Base-by-base conservation (phyloP, 2,113 vertebrate genomes). In the Bufo gargarizans region DNA sequence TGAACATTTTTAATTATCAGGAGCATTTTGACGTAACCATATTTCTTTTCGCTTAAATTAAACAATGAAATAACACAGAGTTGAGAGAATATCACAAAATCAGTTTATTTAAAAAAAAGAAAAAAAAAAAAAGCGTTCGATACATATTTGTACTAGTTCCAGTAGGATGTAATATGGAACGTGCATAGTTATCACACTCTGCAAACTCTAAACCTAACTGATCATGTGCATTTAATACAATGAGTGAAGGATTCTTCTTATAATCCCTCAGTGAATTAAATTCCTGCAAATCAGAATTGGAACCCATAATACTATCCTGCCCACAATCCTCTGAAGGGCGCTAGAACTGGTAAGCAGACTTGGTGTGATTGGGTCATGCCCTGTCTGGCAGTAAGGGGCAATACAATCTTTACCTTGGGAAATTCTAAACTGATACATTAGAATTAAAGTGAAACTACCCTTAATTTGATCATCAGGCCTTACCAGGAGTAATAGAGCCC, bases 21-120 rank as follows among this genome's bases (percentile, higher is more conserved):
- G 4, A 63, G 61, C 17, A 19, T 63, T 17, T 20, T 63, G 17
- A 4, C 9, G 61, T 17, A 17, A 76, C 14, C 13, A 53, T 53
- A 19, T 77, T 20, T n/a, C 53, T 72, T 8, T 7, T 14, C 56
- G 43, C 11, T 8, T 17, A 7, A 67, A 0, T 1, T 10, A 53
- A 1, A 65, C 69, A 4, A 22, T 5, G 47, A 55, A 33, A n/a
- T 13, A 9, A 61, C 71, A 47, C 4, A 14, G 16, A 56, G 20
- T 63, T 49, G 65, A 65, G 13, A 80, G 59, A 86, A 13, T 58
- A 72, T 81, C 47, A 69, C 45, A 87, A 87, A 82, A 61, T 81
- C 78, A 19, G 67, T 88, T 88, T 88, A 82, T 88, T 88, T 59
- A 76, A 59, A 16, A 77, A 86, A 86, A 86, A 76, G 22, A 86